Base-by-base conservation (phyloP, 1,140 invertebrate species). In the Drosophila insularis region DNA sequence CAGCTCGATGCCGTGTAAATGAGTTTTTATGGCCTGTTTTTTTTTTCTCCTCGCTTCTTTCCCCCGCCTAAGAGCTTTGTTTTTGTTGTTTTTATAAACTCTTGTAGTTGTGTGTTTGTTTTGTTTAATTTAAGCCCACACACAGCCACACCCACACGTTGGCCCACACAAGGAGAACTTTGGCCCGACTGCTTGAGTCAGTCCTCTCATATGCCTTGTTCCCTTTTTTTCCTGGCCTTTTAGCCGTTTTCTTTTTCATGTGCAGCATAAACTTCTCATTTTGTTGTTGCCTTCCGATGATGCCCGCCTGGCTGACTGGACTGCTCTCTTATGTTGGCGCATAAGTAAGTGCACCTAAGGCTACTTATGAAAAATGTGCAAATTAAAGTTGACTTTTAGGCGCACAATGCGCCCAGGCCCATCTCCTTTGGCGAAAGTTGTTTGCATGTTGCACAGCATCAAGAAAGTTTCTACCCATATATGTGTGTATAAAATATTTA, bases 331-430 rank as follows among this genome's bases (percentile, higher is more conserved):
- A 82, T 89, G 80, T 72, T 53, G 43, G 63, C 71, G 84, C 82
- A 75, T 90, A 90, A 90, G 89, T 90, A 90, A 90, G 89, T 90
- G 89, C 87, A 90, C 87, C 89, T 78, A 81, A 85, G 89, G 89
- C 89, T 90, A 90, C 89, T 90, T 90, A 90, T 90, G 78, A 75
- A 89, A 90, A 90, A 90, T 90, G 80, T 59, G 85, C 46, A 90
- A 90, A 90, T 90, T 90, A 78, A 90, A 90, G 89, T 89, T 90
- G 89, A 90, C 89, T 90, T 89, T 81, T 75, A 78, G 80, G 77
- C 71, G 74, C 61, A 84, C 74, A 84, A 78, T 78, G 67, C 7
- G 6, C 32, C 5, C 31, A 32, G 6, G 21, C 4, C 10, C 35
- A 39, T 7, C 1, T 8, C 40, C 55, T 39, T 62, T 55, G 37